Base-by-base conservation (phyloP, 2,797 vertebrate genomes). In the Syndactyla subalaris region DNA sequence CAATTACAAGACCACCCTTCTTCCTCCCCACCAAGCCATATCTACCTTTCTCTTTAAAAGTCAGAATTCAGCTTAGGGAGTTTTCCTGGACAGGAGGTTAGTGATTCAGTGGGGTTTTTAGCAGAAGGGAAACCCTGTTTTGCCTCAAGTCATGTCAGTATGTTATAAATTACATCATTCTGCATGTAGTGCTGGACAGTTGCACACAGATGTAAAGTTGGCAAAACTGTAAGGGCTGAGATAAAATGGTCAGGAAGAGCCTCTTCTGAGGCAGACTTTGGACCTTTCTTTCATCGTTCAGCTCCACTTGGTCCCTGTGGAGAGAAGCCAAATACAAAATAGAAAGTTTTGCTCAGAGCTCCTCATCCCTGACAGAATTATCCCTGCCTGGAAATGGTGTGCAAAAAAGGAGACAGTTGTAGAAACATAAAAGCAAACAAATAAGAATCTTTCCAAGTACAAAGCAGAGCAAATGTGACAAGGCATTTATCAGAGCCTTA, bases 361-460 rank as follows among this genome's bases (percentile, higher is more conserved):
- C 4, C 0, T 86, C 57, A 61, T 68, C 43, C 29, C 55, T 81
- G 49, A 65, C 32, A 57, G 72, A 93, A 76, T 63, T 62, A 74
- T 83, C 72, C 32, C 57, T 76, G 29, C 22, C 71, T 75, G 43
- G 78, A 96, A 93, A 91, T 2, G 1, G 41, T 10, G 1, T 32
- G 19, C 22, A 77, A 77, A 76, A 72, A 58, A 7, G 5, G 36
- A 72, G n/a, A 55, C 38, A 88, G 17, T 32, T 85, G 65, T 91
- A 90, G 39, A 85, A 96, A 94, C 86, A 89, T 91, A 85, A 93
- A 93, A 73, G 78, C 41, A 94, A 94, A 94, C 92, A 97, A 96
- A 89, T 79, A 92, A 79, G 73, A 85, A 57, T 93, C 61, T 88
- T 92, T 90, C 92, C 72, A 87, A 91, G 71, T 82, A 89, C 52